Evolutionary conservation across 2,113 vertebrate genomes (phyloP), one percentile per base, ranked within the genome.

Genomic region (Paramormyrops kingsleyae): DNA sequence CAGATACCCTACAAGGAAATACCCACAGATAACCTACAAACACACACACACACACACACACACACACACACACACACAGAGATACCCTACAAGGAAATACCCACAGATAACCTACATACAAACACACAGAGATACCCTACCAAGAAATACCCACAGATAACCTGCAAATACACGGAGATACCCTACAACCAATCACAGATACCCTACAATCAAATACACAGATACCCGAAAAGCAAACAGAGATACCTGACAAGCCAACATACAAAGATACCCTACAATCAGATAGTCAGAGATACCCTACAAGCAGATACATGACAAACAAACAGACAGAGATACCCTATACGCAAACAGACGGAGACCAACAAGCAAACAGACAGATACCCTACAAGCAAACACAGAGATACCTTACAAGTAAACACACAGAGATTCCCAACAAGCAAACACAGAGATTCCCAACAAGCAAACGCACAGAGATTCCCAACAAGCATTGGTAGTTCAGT

Each of bases 401-500:
- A 56, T 6, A 6, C 53, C 53, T n/a, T n/a, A 53, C 17, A 53
- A 53, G 17, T 5, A 21, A 59, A 56, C 21, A 2, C 5, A 59
- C 19, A 24, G 24, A 62, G 2, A 62, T n/a, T 10, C 0, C 59
- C 6, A 8, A 10, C 24, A 62, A 62, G 59, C 59, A 66, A 66
- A 27, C 59, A 59, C 59, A 27, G 59, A 62, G 53, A 62, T 27
- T 12, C n/a, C 59, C 9, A 10, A 66, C 59, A 27, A 12, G 24
- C 31, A 77, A 39, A 39, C 4, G 4, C 13, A 77, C 31, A 17
- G 4, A 31, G 13, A 39, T 77, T 2, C 70, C 13, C 70, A 2
- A 17, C 31, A 77, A 39, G 31, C 31, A 77, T 2, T 15, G 27
- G 27, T 35, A 83, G 42, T 92, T 91, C 91, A 93, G 87, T 90